These are phyloP conservation scores for Pelecanus crispus DNA, from an alignment of 2,113 vertebrate species.

Conservation along the genomic window DNA sequence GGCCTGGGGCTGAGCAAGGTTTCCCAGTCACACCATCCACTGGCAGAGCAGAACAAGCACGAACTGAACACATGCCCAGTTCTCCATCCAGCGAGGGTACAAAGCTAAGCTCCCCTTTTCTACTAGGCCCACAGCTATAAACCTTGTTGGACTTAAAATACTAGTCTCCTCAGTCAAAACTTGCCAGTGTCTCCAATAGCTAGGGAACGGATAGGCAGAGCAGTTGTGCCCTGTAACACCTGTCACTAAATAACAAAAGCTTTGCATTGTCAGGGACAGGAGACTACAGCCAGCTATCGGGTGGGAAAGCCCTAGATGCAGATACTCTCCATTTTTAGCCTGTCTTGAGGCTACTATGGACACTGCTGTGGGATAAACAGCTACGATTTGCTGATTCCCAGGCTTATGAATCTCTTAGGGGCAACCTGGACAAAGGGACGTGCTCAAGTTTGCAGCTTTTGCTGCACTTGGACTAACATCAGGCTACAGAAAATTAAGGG, in stretches of 20 bases:
- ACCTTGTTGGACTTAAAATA: neutral
- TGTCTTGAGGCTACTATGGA: neutral
- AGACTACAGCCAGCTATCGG: accelerated
- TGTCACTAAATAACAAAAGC: neutral
- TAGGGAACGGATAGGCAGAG: neutral
- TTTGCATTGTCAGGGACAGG: neutral
- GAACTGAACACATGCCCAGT: neutral
- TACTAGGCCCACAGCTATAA: neutral
- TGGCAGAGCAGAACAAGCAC: neutral
- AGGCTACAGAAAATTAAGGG: neutral
- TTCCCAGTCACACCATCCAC: neutral
- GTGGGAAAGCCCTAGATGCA: neutral
- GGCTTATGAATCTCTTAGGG: neutral
- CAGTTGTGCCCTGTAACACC: neutral
- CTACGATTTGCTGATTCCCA: neutral
- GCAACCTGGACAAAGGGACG: neutral
- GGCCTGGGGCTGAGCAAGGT: neutral
- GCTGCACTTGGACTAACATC: neutral
- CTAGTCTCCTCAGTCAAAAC: neutral
- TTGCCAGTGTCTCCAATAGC: neutral
- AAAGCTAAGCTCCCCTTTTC: neutral
- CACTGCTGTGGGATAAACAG: neutral
- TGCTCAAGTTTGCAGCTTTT: neutral
- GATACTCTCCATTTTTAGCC: neutral
- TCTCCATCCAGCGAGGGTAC: neutral